phyloP scores from a whole-genome alignment of 2,797 vertebrate genomes.

The Xiphophorus birchmanni region DNA sequence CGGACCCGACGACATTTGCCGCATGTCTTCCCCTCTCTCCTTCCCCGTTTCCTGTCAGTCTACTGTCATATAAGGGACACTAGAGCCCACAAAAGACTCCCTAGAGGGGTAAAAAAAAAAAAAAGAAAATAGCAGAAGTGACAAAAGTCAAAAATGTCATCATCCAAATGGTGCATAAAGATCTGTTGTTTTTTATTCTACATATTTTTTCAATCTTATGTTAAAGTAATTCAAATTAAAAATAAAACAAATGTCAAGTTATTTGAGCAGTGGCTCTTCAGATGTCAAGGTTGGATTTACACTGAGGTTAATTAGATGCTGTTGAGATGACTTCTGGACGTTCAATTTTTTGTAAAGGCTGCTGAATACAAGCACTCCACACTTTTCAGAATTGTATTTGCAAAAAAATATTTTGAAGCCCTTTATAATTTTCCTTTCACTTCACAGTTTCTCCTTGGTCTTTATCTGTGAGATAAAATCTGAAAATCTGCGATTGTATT shows the following conservation, averaged over 20 bases:
- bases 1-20: no score
- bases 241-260: neutral
- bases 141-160: neutral
- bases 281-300: neutral
- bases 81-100: no score
- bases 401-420: neutral
- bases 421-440: neutral
- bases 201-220: neutral
- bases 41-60: no score
- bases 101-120: no score
- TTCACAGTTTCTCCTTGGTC: neutral
- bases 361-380: neutral
- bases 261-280: neutral
- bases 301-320: neutral
- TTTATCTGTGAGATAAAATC: neutral
- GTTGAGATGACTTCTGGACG: neutral
- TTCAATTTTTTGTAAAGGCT: neutral
- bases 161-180: neutral
- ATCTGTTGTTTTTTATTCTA: neutral
- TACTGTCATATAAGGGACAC: no score
- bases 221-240: neutral
- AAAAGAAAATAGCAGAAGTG: neutral
- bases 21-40: no score
- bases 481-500: neutral
- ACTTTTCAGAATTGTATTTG: neutral